phyloP scores from a whole-genome alignment of 2,113 vertebrate species.

The Aplodontia rufa region DNA sequence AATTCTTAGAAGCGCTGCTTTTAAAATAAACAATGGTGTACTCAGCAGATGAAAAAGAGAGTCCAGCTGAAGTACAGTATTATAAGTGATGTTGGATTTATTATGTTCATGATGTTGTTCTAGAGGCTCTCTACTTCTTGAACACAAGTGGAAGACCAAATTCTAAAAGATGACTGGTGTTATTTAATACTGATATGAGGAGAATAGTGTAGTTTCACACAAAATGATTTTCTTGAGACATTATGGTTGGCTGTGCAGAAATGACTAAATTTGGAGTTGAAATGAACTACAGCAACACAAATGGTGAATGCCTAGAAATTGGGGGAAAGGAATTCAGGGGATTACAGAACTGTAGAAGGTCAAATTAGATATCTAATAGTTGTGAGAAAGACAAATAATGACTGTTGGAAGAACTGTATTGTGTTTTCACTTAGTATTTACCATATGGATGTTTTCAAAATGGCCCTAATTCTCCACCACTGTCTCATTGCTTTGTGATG shows the following conservation, averaged over 20 bases:
- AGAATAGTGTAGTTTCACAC: not conserved
- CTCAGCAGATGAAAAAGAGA: not conserved
- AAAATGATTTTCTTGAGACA: not conserved
- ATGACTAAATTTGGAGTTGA: not conserved
- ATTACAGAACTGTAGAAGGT: not conserved
- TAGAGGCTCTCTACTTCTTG: not conserved
- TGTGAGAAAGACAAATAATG: not conserved
- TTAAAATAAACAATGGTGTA: not conserved
- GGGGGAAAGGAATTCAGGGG: not conserved
- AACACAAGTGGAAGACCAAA: not conserved
- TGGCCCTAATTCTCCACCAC: fast-evolving
- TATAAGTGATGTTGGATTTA: not conserved
- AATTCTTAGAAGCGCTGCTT: not conserved
- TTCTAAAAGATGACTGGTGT: not conserved
- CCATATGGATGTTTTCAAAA: not conserved
- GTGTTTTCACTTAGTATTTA: not conserved
- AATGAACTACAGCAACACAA: not conserved
- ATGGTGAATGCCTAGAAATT: not conserved
- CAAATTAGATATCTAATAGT: not conserved
- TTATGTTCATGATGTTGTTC: not conserved
- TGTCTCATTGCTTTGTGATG: not conserved
- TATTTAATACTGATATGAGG: not conserved
- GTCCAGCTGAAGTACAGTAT: not conserved
- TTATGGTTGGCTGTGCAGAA: not conserved
- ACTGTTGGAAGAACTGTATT: not conserved